Percentiles rank a stretch among this genome's conserved stretches.
Evolutionary conservation across 2,888 invertebrate species (phyloP).

Genomic region (Masnerella sp.): DNA sequence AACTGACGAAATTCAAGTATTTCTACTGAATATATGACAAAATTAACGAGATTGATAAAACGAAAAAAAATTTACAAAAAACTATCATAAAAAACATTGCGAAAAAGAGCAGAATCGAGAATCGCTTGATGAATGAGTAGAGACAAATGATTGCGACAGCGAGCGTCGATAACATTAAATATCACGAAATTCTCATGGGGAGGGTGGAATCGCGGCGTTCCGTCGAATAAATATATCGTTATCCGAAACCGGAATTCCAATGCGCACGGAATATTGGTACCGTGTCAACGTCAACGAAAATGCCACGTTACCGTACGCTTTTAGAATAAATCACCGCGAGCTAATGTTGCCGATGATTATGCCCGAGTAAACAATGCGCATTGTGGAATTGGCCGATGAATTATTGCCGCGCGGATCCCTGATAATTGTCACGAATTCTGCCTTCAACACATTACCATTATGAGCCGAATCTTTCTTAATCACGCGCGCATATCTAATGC

Average conservation of each 20-base stretch:
- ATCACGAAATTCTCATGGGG: constrained; percentile 46
- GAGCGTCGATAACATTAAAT: constrained; percentile 36
- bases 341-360: constrained; percentile 42
- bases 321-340: constrained; percentile 43
- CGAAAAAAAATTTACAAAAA: too few species aligned
- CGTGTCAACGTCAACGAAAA: constrained; percentile 54
- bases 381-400: constrained; percentile 48
- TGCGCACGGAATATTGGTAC: constrained; percentile 38
- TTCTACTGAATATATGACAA: too few species aligned
- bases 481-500: constrained; percentile 43
- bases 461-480: constrained; percentile 38
- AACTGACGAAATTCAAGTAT: too few species aligned
- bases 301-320: constrained; percentile 30
- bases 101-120: too few species aligned
- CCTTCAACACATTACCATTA: constrained; percentile 45
- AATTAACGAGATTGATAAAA: too few species aligned
- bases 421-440: constrained; percentile 56
- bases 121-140: too few species aligned
- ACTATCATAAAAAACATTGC: background rate
- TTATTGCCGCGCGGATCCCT: constrained; percentile 37
- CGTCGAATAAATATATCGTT: constrained; percentile 36
- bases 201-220: constrained; percentile 28
- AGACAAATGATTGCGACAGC: constrained; percentile 18
- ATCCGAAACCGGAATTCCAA: constrained; percentile 44
- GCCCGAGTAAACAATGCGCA: constrained; percentile 45